Conservation (phyloP, 2,888 invertebrate genomes). For the Ichneumoninae sp. region DNA sequence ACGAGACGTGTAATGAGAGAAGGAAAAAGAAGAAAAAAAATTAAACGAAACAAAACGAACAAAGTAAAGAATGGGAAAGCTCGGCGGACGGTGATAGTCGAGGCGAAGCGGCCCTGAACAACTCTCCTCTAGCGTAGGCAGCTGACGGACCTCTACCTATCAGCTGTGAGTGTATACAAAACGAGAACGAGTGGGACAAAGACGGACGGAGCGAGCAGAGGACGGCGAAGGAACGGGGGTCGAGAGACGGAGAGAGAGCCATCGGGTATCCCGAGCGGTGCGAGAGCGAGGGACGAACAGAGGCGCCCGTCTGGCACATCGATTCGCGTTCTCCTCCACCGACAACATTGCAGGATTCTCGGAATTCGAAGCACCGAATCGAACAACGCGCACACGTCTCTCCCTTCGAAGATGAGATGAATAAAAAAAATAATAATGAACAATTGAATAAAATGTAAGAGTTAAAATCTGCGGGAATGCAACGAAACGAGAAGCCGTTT, state of each 20-base stretch:
- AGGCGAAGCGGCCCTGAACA: slow-evolving; percentile 73
- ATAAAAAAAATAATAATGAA: background rate
- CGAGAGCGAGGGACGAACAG: slow-evolving; percentile 18
- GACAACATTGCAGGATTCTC: slow-evolving; percentile 19
- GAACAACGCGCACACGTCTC: background rate
- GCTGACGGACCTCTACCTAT: slow-evolving; percentile 79
- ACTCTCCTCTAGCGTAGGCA: slow-evolving; percentile 73
- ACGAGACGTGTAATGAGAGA: background rate
- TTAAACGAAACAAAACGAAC: background rate
- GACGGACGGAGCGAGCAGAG: slow-evolving; percentile 40
- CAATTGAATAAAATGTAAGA: background rate
- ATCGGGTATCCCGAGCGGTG: background rate
- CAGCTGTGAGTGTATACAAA: slow-evolving; percentile 83
- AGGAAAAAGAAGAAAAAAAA: slow-evolving; percentile 4
- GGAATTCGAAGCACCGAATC: background rate
- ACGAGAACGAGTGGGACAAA: slow-evolving; percentile 63
- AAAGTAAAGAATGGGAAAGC: slow-evolving; percentile 25
- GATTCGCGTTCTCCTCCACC: slow-evolving; percentile 56
- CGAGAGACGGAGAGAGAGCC: slow-evolving; percentile 40
- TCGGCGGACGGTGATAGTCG: slow-evolving; percentile 40
- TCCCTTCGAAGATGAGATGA: background rate
- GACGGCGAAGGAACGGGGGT: slow-evolving; percentile 34
- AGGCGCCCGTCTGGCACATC: slow-evolving; percentile 58
- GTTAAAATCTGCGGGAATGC: background rate
- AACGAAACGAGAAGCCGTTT: background rate